Evolutionary conservation across 53 echinoderm and acorn worm species (phyloP), one percentile per base, ranked within the genome.

Genomic region (Pentamera pediparva): DNA sequence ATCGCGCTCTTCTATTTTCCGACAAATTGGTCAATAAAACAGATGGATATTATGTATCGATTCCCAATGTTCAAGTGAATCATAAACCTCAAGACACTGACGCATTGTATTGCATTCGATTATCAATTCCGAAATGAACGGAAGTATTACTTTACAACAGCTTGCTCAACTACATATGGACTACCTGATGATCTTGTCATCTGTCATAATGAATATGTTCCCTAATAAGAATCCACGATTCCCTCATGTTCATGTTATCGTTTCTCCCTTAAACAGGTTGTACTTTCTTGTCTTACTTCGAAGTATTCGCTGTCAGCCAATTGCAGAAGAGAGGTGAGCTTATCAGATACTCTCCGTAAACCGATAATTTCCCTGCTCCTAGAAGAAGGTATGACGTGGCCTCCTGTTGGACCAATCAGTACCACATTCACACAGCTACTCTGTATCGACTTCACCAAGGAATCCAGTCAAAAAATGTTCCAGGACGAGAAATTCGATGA

Each of bases 371-470:
- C 88, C 13, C 57, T 92, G 5, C 74, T 87, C 5, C 75, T 92
- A 37, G 51, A 89, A 39, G 59, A 78, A 34, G 47, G 65, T 17
- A 89, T 89, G 85, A 74, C 88, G 3, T 92, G 92, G 92, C 88
- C 92, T n/a, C 92, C 88, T 0, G 85, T 84, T 62, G 92, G 92
- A 2, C 92, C 92, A 41, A 92, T 92, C 88, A 89, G 88, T 58
- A 92, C 88, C 85, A 85, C 92, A 37, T 89, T 92, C 33, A 81
- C 85, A 9, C 81, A 89, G 38, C 85, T 89, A 21, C 79, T 92
- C 56, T 92, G 88, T 75, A 92, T 92, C 24, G 92, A 92, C 74
- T 92, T 81, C 47, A 88, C 87, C 43, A 78, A 85, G 2, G 70
- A 84, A 72, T 75, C 78, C 4, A 85, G 80, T 48, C 84, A 81